Base-by-base conservation (phyloP, 1,140 invertebrate genomes). In the Drosophila cardini region DNA sequence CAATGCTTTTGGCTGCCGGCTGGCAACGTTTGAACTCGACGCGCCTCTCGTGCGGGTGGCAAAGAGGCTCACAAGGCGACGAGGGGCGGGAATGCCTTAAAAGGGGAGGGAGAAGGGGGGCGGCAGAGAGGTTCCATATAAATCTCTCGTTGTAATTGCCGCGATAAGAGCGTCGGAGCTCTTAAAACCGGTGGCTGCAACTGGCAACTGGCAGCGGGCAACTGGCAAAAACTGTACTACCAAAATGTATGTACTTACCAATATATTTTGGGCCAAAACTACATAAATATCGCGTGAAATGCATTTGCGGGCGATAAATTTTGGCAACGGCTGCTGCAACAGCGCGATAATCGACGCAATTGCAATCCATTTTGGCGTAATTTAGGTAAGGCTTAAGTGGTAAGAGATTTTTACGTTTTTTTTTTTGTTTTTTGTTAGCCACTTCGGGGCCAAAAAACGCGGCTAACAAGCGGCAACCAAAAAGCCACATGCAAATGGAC, bases 201-300 rank as follows among this genome's bases (percentile, higher is more conserved):
- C 21, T 26, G 21, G 21, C 21, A 26, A 4, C 21, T 3, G 21
- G 1, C 21, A 26, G 5, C 21, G 4, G 21, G 21, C 1, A 26
- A 26, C 32, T 69, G 45, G 48, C 48, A n/a, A 34, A n/a, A 34
- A 53, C n/a, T 34, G 57, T 30, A 55, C 26, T 72, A 62, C 75
- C 69, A 72, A 64, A 58, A 58, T 67, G 60, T 40, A 65, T 55
- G 40, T 64, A 63, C 36, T 50, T 36, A 34, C 21, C 50, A 34
- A 70, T 76, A 65, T 77, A 76, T 53, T 76, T 77, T 67, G 64
- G 61, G 46, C 55, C 38, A 84, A 26, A 87, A 87, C 76, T 87
- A 87, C 84, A 87, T 87, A 87, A 87, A 87, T 87, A 84, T 84
- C 84, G 84, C 84, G 84, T 83, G 73, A 87, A 87, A 87, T 87